A percentile compares a stretch with the other conserved stretches of the same genome.
Conservation (phyloP, 2,113 vertebrate genomes). For the Megaceryle maxima region DNA sequence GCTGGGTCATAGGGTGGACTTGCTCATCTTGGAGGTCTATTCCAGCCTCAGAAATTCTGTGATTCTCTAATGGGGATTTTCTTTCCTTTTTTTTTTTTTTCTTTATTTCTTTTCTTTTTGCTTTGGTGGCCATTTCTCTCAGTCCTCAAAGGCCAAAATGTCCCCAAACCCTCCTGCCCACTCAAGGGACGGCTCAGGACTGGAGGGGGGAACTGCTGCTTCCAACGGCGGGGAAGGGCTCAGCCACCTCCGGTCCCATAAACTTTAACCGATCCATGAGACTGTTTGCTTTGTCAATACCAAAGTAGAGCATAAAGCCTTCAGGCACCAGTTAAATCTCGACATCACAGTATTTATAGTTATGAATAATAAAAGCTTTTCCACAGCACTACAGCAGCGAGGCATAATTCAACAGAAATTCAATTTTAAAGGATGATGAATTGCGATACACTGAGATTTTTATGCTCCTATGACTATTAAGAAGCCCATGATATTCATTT, state of each 20-base stretch:
- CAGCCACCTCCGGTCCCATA: not conserved
- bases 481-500: slow-evolving; percentile 53
- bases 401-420: slow-evolving; percentile 60
- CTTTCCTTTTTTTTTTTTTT: not conserved
- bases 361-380: slow-evolving; percentile 63
- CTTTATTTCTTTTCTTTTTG: not conserved
- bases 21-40: too few species aligned
- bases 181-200: not conserved
- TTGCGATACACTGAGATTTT: slow-evolving; percentile 59
- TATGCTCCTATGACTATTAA: slow-evolving; percentile 60
- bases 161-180: not conserved
- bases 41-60: too few species aligned
- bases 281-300: slow-evolving; percentile 54
- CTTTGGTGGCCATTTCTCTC: not conserved
- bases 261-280: not conserved
- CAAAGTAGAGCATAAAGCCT: slow-evolving; percentile 22
- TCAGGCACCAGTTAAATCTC: slow-evolving; percentile 53
- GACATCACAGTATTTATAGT: slow-evolving; percentile 50
- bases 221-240: not conserved
- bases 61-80: too few species aligned
- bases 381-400: slow-evolving; percentile 25
- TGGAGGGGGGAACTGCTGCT: not conserved
- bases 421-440: slow-evolving; percentile 64
- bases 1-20: too few species aligned
- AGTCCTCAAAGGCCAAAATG: not conserved